Percentiles rank a stretch among this genome's conserved stretches.
Conservation (phyloP, 2,888 invertebrate species). For the Euzetes globulus region DNA sequence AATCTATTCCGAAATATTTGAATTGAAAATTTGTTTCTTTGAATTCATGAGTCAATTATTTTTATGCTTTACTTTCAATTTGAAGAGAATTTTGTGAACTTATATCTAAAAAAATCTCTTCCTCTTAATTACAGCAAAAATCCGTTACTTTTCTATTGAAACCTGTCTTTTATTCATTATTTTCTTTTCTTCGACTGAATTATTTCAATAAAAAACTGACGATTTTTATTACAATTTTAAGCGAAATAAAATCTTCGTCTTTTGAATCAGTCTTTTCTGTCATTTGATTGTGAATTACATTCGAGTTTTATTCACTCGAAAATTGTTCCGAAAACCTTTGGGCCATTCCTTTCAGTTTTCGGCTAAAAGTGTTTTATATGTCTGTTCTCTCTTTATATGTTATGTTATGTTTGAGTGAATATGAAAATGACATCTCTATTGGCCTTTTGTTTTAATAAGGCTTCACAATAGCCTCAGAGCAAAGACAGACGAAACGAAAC, state of each 20-base stretch:
- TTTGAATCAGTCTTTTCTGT: too few species aligned
- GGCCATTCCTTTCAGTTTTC: background rate
- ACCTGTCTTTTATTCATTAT: background rate
- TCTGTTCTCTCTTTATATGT: background rate
- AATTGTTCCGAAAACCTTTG: too few species aligned
- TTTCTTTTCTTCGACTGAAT: background rate
- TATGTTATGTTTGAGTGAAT: background rate
- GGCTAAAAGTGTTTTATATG: background rate
- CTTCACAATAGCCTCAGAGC: background rate
- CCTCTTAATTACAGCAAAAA: background rate
- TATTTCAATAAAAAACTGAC: background rate
- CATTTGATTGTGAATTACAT: too few species aligned
- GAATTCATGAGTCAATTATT: too few species aligned
- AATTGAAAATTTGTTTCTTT: too few species aligned
- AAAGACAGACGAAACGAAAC: background rate
- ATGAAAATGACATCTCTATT: background rate
- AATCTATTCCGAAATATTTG: too few species aligned
- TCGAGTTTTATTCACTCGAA: too few species aligned
- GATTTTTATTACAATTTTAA: background rate
- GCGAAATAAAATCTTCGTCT: background rate
- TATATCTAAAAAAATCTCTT: too few species aligned
- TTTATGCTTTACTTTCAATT: too few species aligned
- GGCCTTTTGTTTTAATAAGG: background rate
- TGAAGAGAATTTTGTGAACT: too few species aligned
- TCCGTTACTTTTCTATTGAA: background rate